These are phyloP conservation scores for Temnothorax longispinosus DNA, from an alignment of 1,140 invertebrate genomes.

Conservation along the genomic window DNA sequence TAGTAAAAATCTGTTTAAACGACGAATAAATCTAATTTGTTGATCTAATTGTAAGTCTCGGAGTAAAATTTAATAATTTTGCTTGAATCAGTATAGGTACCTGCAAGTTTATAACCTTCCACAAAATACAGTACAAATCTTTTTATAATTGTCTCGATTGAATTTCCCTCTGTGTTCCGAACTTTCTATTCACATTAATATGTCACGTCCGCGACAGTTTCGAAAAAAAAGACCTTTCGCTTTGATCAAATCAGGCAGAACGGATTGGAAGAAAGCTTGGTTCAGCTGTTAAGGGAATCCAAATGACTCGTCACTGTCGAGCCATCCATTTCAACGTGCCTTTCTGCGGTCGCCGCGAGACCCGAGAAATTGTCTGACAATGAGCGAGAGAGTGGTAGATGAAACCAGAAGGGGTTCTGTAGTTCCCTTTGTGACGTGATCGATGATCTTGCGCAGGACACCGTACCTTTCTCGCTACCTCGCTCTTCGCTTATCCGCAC, in stretches of 20 bases:
- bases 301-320: constrained; percentile 42
- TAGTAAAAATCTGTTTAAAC: not conserved
- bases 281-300: constrained; percentile 54
- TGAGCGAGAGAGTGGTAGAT: constrained; percentile 70
- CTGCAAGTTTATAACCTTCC: not conserved
- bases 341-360: constrained; percentile 36
- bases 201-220: not conserved
- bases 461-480: constrained; percentile 60
- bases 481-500: not conserved
- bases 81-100: not conserved
- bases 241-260: constrained; percentile 50
- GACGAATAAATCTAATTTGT: not conserved
- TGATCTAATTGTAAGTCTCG: not conserved
- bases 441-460: constrained; percentile 78
- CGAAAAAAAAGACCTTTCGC: constrained; percentile 28
- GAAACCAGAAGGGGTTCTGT: constrained; percentile 68
- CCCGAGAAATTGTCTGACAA: constrained; percentile 71
- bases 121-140: not conserved
- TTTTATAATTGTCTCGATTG: not conserved
- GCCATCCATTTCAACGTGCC: constrained; percentile 66
- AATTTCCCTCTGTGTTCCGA: not conserved
- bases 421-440: constrained; percentile 71
- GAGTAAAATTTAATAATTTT: not conserved
- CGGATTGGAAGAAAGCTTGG: constrained; percentile 49
- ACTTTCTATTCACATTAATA: constrained; percentile 20